Percentiles rank a stretch among this genome's conserved stretches.
Evolutionary conservation across 2,888 invertebrate genomes (phyloP).

Genomic region (Crematogaster levior): DNA sequence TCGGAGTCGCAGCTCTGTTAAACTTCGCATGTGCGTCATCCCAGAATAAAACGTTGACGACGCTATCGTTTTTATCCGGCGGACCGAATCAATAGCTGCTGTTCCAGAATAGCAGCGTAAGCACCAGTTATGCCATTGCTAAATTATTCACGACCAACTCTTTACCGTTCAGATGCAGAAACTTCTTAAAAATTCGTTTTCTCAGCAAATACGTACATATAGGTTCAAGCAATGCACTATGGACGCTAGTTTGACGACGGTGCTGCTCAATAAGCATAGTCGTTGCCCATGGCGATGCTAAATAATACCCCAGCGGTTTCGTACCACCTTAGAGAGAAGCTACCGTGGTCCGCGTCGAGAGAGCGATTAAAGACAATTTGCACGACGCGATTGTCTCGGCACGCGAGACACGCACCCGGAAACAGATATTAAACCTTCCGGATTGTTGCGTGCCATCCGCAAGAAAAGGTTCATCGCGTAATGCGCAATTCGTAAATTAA

Average conservation of each 20-base stretch:
- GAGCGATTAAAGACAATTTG: constrained; percentile 65
- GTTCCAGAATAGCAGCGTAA: neutral
- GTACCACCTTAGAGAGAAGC: constrained; percentile 73
- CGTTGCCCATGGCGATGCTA: constrained; percentile 80
- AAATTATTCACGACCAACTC: constrained; percentile 11
- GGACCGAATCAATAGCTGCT: neutral
- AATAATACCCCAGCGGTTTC: constrained; percentile 73
- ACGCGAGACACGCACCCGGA: constrained; percentile 43
- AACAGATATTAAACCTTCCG: constrained; percentile 45
- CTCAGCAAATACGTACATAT: neutral
- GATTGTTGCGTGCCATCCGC: constrained; percentile 20
- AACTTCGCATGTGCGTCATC: neutral
- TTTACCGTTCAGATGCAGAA: neutral
- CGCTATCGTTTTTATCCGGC: neutral
- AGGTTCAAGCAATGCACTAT: constrained; percentile 27
- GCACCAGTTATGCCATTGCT: neutral
- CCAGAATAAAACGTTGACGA: constrained; percentile 29
- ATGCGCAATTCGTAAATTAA: constrained; percentile 11
- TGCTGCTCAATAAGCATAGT: constrained; percentile 75
- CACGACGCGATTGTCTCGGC: constrained; percentile 40
- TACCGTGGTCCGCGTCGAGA: constrained; percentile 65
- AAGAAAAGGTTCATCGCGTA: constrained; percentile 21
- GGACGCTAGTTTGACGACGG: constrained; percentile 67
- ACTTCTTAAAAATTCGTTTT: neutral
- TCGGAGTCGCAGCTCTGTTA: neutral